Evolutionary conservation across 2,797 vertebrate species (phyloP).

Genomic region (Ceyx erithaca): DNA sequence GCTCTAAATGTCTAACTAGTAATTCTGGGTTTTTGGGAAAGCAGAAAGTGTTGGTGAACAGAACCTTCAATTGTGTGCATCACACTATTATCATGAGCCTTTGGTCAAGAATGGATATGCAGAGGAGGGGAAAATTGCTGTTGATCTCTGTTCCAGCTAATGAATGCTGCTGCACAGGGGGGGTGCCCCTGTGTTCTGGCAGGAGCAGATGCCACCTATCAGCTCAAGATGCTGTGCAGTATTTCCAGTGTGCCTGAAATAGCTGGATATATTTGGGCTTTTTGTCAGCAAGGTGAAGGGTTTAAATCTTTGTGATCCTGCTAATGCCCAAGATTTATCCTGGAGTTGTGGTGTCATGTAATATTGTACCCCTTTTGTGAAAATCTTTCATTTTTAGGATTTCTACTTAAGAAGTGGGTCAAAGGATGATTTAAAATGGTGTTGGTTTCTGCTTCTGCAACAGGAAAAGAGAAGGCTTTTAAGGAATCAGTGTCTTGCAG

Average conservation of each 20-base stretch:
- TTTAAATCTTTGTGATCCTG: not conserved
- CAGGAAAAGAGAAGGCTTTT: not conserved
- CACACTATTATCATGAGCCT: not conserved
- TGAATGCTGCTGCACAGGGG: not conserved
- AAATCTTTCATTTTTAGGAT: not conserved
- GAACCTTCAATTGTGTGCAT: not conserved
- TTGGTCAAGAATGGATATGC: not conserved
- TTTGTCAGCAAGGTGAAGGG: not conserved
- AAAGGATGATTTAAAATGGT: not conserved
- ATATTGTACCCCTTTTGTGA: not conserved
- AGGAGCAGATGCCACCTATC: not conserved
- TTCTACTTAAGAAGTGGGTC: not conserved
- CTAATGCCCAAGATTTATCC: not conserved
- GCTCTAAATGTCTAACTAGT: not conserved
- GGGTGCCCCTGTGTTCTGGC: not conserved
- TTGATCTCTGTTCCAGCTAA: not conserved
- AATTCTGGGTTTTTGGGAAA: not conserved
- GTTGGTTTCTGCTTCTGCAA: not conserved
- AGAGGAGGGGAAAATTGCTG: not conserved
- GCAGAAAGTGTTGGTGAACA: not conserved
- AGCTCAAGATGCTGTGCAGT: not conserved
- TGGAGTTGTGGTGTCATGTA: not conserved
- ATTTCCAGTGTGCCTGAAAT: not conserved
- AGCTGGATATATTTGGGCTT: not conserved
- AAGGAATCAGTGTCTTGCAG: conserved; percentile 3